phyloP scores from a whole-genome alignment of 2,888 invertebrate species.

The Philereme vetulata region DNA sequence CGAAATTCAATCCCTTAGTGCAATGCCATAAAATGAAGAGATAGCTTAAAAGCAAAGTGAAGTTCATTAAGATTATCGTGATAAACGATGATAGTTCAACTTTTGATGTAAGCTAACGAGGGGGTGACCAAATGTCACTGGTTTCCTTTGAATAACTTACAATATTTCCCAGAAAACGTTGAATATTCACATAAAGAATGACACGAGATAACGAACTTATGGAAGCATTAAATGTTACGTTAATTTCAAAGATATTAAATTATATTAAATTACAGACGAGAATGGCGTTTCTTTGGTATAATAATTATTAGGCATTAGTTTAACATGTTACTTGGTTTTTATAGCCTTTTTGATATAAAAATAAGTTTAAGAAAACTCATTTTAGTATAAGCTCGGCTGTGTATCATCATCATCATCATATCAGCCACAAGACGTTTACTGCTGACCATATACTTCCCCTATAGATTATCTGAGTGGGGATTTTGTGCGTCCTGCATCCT shows the following conservation, averaged over 20 bases:
- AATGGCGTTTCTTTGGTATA: neutral
- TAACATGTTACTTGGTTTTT: neutral
- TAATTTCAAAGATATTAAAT: slow-evolving; percentile 13
- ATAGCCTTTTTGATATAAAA: neutral
- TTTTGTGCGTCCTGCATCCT: no score
- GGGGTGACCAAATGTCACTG: slow-evolving; percentile 16
- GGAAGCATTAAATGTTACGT: slow-evolving; percentile 19
- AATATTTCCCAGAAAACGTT: slow-evolving; percentile 17
- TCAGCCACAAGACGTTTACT: no score
- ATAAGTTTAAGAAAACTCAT: no score
- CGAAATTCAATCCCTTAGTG: slow-evolving; percentile 11
- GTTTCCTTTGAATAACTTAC: slow-evolving; percentile 14
- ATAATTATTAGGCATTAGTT: neutral
- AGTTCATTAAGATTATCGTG: slow-evolving; percentile 23
- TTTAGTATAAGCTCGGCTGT: no score
- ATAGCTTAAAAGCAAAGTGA: slow-evolving; percentile 29
- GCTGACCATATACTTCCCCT: no score
- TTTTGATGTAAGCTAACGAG: slow-evolving; percentile 16
- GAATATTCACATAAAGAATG: slow-evolving; percentile 22
- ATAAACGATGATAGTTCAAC: slow-evolving; percentile 20
- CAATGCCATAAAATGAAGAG: slow-evolving; percentile 20
- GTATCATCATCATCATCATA: no score
- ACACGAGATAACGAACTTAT: slow-evolving; percentile 17
- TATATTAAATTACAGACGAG: slow-evolving; percentile 11
- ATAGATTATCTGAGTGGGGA: no score